Conservation (phyloP, 2,888 invertebrate species). For the Cheiracanthium punctorium region DNA sequence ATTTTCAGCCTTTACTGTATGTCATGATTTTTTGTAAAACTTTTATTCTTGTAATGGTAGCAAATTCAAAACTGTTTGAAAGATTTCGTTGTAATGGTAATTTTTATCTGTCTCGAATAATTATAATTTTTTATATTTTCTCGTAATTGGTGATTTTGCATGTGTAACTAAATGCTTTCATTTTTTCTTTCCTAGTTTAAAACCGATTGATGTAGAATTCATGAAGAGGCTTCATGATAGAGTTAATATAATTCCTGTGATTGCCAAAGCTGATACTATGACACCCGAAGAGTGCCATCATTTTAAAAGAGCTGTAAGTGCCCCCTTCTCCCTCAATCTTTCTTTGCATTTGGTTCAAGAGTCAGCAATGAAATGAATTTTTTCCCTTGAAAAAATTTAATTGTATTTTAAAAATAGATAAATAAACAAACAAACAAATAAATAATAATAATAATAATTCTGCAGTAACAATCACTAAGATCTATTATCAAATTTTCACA, state of each 20-base stretch:
- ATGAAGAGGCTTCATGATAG: slow-evolving; percentile 99
- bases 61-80: too few species aligned
- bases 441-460: too few species aligned
- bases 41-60: too few species aligned
- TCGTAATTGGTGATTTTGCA: background rate
- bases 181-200: slow-evolving; percentile 78
- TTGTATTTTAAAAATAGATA: background rate
- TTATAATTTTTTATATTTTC: too few species aligned
- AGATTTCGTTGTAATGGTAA: too few species aligned
- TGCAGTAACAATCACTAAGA: too few species aligned
- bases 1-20: too few species aligned
- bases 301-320: slow-evolving; percentile 94
- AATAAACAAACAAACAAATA: too few species aligned
- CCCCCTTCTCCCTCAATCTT: background rate
- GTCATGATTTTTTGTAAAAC: too few species aligned
- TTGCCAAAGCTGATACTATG: slow-evolving; percentile 99
- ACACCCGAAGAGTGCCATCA: slow-evolving; percentile 96
- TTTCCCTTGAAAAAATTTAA: background rate
- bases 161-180: background rate
- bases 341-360: background rate
- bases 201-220: slow-evolving; percentile 98
- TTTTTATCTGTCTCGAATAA: too few species aligned
- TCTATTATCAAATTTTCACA: too few species aligned
- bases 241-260: slow-evolving; percentile 98
- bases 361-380: background rate